Conservation (phyloP, 2,888 invertebrate species). For the Crematogaster levior region DNA sequence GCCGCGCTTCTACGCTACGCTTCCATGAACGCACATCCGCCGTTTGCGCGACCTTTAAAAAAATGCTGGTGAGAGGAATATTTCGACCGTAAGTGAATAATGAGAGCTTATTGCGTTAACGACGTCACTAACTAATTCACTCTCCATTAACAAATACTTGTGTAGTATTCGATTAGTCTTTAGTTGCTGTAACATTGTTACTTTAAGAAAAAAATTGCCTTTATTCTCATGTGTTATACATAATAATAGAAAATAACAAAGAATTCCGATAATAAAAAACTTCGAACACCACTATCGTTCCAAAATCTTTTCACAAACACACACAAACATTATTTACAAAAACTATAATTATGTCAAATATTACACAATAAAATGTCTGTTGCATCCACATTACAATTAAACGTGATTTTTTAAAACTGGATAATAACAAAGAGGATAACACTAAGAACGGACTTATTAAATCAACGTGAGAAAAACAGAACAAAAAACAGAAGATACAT, state of each 20-base stretch:
- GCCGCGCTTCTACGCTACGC: conserved; percentile 51
- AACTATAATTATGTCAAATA: not conserved
- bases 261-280: not conserved
- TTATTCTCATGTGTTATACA: not conserved
- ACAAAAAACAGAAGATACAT: not conserved
- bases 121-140: not conserved
- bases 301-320: not conserved
- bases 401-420: conserved; percentile 15
- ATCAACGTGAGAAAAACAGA: not conserved
- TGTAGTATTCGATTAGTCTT: not conserved
- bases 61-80: conserved; percentile 7
- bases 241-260: conserved; percentile 7
- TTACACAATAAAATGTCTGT: conserved; percentile 26
- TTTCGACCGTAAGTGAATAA: conserved; percentile 28
- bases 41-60: conserved; percentile 38
- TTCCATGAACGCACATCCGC: conserved; percentile 44
- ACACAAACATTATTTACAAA: too few relatives aligned
- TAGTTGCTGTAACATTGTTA: not conserved
- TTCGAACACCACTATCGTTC: conserved; percentile 4
- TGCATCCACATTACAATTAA: not conserved
- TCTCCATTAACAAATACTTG: not conserved
- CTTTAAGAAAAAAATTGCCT: not conserved
- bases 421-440: not conserved
- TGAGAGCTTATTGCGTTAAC: conserved; percentile 9
- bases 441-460: not conserved